Evolutionary conservation across 1,140 invertebrate species (phyloP).

Genomic region (Brachionus plicatilis): DNA sequence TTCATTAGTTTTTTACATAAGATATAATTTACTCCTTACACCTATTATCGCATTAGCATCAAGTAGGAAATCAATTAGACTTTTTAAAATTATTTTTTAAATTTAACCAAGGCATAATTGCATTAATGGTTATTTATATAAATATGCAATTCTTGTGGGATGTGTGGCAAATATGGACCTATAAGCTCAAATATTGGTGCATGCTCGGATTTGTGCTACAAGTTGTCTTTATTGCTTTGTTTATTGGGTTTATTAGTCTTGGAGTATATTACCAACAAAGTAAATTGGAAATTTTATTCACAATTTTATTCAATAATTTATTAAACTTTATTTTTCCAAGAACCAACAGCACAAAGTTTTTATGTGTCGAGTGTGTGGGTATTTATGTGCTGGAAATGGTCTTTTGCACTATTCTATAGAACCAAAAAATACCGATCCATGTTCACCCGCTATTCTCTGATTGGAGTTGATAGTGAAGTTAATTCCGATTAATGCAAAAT

Average conservation of each 20-base stretch:
- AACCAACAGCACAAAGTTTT: neutral
- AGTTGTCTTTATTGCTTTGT: neutral
- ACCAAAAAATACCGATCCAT: slow-evolving; percentile 32
- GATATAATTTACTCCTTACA: neutral
- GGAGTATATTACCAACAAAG: neutral
- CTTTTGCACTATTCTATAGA: slow-evolving; percentile 21
- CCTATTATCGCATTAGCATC: neutral
- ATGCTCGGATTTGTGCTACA: slow-evolving; percentile 8
- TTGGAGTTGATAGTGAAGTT: slow-evolving; percentile 28
- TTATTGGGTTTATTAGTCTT: neutral
- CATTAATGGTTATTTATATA: slow-evolving; percentile 1
- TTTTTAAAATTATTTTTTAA: neutral
- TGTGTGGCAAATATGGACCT: slow-evolving; percentile 39
- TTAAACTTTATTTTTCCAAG: neutral
- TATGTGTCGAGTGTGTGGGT: slow-evolving; percentile 25
- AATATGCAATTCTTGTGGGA: slow-evolving; percentile 33
- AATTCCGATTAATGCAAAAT: neutral
- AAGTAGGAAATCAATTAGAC: neutral
- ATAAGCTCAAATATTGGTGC: slow-evolving; percentile 33
- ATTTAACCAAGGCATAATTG: neutral
- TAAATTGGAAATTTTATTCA: neutral
- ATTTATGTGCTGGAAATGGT: slow-evolving; percentile 39
- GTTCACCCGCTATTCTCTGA: slow-evolving; percentile 34
- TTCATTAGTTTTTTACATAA: slow-evolving; percentile 7
- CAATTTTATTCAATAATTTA: neutral